Evolutionary conservation across 2,888 invertebrate species (phyloP).

Genomic region (Scaptomyza tumidula): DNA sequence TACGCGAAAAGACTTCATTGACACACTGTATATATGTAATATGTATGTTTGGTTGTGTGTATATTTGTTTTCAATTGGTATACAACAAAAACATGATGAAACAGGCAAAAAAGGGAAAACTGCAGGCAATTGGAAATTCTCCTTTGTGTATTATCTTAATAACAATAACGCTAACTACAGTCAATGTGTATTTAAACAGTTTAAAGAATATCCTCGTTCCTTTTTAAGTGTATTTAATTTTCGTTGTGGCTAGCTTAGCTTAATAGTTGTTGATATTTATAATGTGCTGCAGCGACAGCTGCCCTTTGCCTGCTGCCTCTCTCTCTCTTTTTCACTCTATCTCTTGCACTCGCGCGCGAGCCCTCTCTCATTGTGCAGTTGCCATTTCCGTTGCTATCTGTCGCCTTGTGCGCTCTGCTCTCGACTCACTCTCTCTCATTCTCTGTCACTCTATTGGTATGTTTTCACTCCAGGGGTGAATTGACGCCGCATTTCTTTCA

Average conservation of each 20-base stretch:
- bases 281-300: slow-evolving; percentile 58
- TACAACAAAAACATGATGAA: slow-evolving; percentile 6
- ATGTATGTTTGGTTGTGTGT: neutral
- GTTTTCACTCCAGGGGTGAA: slow-evolving; percentile 58
- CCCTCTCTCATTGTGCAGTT: slow-evolving; percentile 36
- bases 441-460: slow-evolving; percentile 8
- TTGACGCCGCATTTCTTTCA: slow-evolving; percentile 54
- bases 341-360: neutral
- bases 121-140: neutral
- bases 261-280: slow-evolving; percentile 67
- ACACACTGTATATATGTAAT: too few relatives aligned
- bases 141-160: neutral
- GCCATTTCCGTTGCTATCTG: slow-evolving; percentile 67
- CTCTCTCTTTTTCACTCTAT: neutral
- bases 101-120: slow-evolving; percentile 1
- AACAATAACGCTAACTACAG: too few relatives aligned
- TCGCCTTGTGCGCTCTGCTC: slow-evolving; percentile 21
- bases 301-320: slow-evolving; percentile 46
- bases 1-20: too few relatives aligned
- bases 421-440: slow-evolving; percentile 1
- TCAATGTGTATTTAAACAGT: too few relatives aligned
- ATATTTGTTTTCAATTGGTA: slow-evolving; percentile 9
- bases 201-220: neutral
- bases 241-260: slow-evolving; percentile 21
- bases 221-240: slow-evolving; percentile 29